Base-by-base conservation (phyloP, 1,140 invertebrate species). In the Tetranychus urticae region DNA sequence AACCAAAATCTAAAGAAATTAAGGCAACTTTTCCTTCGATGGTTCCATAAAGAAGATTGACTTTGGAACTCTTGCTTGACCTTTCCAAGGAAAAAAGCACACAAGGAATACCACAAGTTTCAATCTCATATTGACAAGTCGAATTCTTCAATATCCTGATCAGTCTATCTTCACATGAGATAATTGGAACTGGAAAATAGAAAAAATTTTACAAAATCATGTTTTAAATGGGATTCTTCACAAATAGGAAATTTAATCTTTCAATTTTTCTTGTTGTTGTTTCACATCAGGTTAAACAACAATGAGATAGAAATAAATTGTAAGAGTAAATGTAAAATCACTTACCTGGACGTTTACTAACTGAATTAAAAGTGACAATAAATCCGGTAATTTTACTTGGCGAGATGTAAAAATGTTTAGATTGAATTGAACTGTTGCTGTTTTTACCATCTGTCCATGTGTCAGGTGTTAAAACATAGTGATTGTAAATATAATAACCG, bases 311-410 rank as follows among this genome's bases (percentile, higher is more conserved):
- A 23, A 23, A 23, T 23, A 0, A 23, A 23, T 23, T 23, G 23
- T 23, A 23, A 23, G 23, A 23, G 0, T 23, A 23, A 23, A 23
- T 23, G 23, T 23, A 23, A 23, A 23, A 23, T 47, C 47, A 37
- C 5, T 42, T 42, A 42, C 39, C 39, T 42, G 39, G 10, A 6
- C 39, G 39, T 42, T 42, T 42, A 6, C 39, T 10, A 42, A 42
- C 10, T 10, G 39, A 42, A 42, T 42, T 42, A 10, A 6, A 42
- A 42, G 10, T 42, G 61, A 83, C 79, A 36, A 86, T 72, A 10
- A 89, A 77, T 70, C 88, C 84, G 61, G 81, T 81, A 60, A 91
- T 84, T 66, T 77, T 79, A 73, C 90, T 88, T 13, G 80, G 80
- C 65, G 81, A 83, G 31, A 89, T 70, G 70, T 82, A 87, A 37